Evolutionary conservation across 2,113 vertebrate species (phyloP).

Genomic region (Talpa occidentalis): DNA sequence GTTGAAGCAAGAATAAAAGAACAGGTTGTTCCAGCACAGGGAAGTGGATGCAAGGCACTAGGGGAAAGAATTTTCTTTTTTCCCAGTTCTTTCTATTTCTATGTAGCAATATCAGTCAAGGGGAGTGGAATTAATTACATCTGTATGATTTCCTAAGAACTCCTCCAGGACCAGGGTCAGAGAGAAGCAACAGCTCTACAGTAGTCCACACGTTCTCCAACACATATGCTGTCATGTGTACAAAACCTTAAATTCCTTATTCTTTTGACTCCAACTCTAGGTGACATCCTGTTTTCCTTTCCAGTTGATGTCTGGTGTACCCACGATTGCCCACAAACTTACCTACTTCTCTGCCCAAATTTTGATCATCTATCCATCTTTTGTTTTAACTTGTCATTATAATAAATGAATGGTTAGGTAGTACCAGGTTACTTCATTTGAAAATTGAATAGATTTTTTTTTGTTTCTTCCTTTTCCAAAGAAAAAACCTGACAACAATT

Average conservation of each 20-base stretch:
- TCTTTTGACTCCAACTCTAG: not conserved
- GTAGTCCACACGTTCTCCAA: not conserved
- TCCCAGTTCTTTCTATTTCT: not conserved
- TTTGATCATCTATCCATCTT: not conserved
- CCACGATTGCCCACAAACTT: accelerated
- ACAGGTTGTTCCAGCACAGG: not conserved
- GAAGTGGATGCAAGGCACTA: not conserved
- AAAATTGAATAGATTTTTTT: not conserved
- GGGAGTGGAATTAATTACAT: not conserved
- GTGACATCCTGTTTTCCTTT: not conserved
- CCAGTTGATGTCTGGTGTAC: not conserved
- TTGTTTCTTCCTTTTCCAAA: not conserved
- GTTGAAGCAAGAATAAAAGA: not conserved
- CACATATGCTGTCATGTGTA: not conserved
- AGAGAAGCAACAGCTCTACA: not conserved
- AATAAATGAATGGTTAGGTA: not conserved
- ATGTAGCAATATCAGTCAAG: not conserved
- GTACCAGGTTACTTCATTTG: not conserved
- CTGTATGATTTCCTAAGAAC: not conserved
- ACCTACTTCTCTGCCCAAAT: not conserved
- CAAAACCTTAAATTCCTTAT: not conserved
- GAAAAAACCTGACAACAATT: not conserved
- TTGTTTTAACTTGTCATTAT: not conserved
- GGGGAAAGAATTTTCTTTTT: not conserved
- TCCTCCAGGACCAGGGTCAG: not conserved